A percentile compares a stretch with the other conserved stretches of the same genome.
Evolutionary conservation across 2,888 invertebrate species (phyloP).

Genomic region (Andrena marginata): DNA sequence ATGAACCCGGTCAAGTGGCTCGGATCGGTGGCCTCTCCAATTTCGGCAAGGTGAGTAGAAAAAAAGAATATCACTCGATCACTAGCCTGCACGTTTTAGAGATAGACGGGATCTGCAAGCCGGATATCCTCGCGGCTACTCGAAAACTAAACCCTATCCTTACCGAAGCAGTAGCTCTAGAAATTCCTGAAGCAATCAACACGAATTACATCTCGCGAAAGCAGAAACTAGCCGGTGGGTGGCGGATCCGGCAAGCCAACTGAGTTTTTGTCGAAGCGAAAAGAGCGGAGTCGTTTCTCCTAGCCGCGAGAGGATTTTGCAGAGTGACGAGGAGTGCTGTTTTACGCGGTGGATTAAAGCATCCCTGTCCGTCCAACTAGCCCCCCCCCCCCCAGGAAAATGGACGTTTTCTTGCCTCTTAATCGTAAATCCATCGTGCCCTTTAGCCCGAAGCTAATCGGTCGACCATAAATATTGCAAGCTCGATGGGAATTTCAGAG

Average conservation of each 20-base stretch:
- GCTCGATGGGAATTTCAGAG: constrained; percentile 51
- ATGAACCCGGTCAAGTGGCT: constrained; percentile 87
- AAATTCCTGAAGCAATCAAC: constrained; percentile 6
- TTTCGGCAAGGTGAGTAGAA: constrained; percentile 87
- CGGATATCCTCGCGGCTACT: no score
- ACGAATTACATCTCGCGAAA: neutral
- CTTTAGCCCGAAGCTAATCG: constrained; percentile 46
- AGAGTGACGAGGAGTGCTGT: constrained; percentile 19
- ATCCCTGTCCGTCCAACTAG: constrained; percentile 30
- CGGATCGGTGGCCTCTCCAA: constrained; percentile 88
- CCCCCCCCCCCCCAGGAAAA: constrained; percentile 17
- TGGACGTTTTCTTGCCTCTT: constrained; percentile 13
- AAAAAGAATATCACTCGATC: constrained; percentile 12
- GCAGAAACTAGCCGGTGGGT: neutral
- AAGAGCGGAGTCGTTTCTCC: constrained; percentile 7
- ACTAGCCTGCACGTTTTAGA: neutral
- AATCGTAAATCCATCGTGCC: constrained; percentile 64
- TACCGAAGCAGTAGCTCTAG: neutral
- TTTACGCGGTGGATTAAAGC: constrained; percentile 53
- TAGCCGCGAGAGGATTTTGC: constrained; percentile 24
- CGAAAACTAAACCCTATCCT: neutral
- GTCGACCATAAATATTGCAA: constrained; percentile 55
- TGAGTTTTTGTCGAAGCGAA: constrained; percentile 21
- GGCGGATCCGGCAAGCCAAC: neutral
- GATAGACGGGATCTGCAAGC: no score